A percentile compares a stretch with the other conserved stretches of the same genome.
phyloP scores from a whole-genome alignment of 2,113 vertebrate species.

The Oncorhynchus mykiss region DNA sequence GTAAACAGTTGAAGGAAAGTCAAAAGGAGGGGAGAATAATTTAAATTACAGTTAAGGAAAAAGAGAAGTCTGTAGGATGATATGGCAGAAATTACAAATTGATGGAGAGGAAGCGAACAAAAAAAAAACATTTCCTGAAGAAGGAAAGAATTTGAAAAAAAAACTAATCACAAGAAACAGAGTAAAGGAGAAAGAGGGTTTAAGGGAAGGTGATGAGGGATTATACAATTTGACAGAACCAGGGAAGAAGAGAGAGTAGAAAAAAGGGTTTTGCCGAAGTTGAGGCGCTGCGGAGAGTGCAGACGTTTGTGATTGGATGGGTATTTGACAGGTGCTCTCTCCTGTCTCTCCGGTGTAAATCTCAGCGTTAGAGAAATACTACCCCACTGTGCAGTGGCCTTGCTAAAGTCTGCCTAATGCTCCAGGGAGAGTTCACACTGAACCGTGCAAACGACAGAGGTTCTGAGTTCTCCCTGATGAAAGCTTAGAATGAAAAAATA shows the following conservation, averaged over 20 bases:
- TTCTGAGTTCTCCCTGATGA: slow-evolving; percentile 49
- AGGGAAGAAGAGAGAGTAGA: slow-evolving; percentile 31
- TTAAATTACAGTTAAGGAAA: slow-evolving; percentile 10
- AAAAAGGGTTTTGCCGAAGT: slow-evolving; percentile 50
- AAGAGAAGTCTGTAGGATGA: neutral
- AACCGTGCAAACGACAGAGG: slow-evolving; percentile 43
- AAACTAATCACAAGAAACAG: slow-evolving; percentile 19
- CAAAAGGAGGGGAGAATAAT: neutral
- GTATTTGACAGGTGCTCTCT: slow-evolving; percentile 48
- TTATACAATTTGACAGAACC: slow-evolving; percentile 49
- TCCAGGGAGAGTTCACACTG: slow-evolving; percentile 24
- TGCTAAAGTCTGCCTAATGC: slow-evolving; percentile 22
- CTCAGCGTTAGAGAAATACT: slow-evolving; percentile 40
- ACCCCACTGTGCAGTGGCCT: slow-evolving; percentile 29
- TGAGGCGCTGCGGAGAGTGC: slow-evolving; percentile 38
- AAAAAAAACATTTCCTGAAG: slow-evolving; percentile 9
- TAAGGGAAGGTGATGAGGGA: slow-evolving; percentile 50
- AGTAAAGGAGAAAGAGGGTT: slow-evolving; percentile 34
- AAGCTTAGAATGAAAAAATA: slow-evolving; percentile 36
- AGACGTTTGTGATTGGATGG: slow-evolving; percentile 5
- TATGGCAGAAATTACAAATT: no score
- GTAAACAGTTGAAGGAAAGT: slow-evolving; percentile 3
- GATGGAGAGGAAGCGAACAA: neutral
- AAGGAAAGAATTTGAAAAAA: slow-evolving; percentile 41
- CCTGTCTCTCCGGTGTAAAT: slow-evolving; percentile 46